Base-by-base conservation (phyloP, 2,888 invertebrate genomes). In the Sialis fuliginosa region DNA sequence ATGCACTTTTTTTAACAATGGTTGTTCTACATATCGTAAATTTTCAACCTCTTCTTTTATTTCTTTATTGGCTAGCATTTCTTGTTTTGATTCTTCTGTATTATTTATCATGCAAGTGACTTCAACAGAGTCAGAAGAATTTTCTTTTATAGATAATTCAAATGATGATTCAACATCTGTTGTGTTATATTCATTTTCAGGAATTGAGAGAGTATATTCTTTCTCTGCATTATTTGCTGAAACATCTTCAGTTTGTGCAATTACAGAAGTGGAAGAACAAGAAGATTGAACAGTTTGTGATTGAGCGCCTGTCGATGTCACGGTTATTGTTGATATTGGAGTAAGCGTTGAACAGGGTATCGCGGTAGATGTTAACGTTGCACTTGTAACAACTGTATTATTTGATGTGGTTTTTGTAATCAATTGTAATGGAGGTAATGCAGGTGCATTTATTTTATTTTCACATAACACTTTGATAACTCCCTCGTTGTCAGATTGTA, bases 401-500 rank as follows among this genome's bases (percentile, higher is more conserved):
- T 48, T 52, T 4, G 53, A 39, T 12, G 46, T 42, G 42, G 43
- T 51, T 46, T 51, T 54, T 13, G 49, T 50, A 13, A 70, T 52
- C 1, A 70, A 69, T 47, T 69, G 69, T 47, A 70, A 49, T 0
- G 69, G 69, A 6, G 69, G 69, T 58, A 70, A 61, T 33, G 69
- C 69, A 12, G 45, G 45, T n/a, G 42, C n/a, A 58, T 44, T 47
- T 40, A 50, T 33, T 54, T 58, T 39, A 44, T 51, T 51, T 51
- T 73, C 73, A 54, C 71, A 64, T 69, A 74, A 71, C 46, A 78
- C 75, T 47, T 77, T 77, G 42, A 78, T 73, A 42, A 71, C 73
- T 10, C 75, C 75, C 57, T 73, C 73, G 31, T 68, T 70, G 54
- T 76, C 76, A 54, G 72, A 69, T 54, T 71, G 75, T 49, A 77